Evolutionary conservation across 2,888 invertebrate species (phyloP), one percentile per base, ranked within the genome.

Genomic region (Xestoiulus laeticollis): DNA sequence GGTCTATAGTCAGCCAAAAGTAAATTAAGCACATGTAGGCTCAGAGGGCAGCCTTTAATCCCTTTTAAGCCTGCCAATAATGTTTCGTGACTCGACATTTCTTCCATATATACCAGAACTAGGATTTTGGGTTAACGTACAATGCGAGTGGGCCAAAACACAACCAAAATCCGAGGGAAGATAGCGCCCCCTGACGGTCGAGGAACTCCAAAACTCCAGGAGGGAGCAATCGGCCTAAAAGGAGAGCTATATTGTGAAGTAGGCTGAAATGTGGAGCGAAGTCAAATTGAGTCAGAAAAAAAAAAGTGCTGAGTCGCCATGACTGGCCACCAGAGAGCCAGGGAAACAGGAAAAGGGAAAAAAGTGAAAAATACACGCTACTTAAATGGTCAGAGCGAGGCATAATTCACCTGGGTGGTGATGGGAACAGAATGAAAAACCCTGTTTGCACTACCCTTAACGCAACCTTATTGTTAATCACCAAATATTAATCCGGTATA

Each of bases 391-490:
- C 16, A 5, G 78, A 78, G 78, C 30, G 26, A 78, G 78, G 26
- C 78, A 78, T 78, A 78, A 78, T 85, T n/a, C 85, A 85, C 85
- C 85, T 85, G 85, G 85, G 85, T 85, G 85, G 85, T 85, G 38
- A 16, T 44, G 85, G 85, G 44, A 38, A 85, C 26, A 22, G 38
- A 38, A 38, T 85, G 38, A 12, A 43, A n/a, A 38, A 85, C 4
- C 38, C 22, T 85, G 16, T 85, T 85, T 85, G 85, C 33, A 85
- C 85, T 85, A 85, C 85, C 26, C n/a, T 19, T 6, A 83, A 22
- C n/a, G 33, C 38, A 6, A 22, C 38, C 38, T 38, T 38, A 85
- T 85, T 85, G 85, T 38, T 43, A 85, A 85, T 85, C 85, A 85
- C 85, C n/a, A 38, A 38, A 32, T 85, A 38, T 10, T 85, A 85